phyloP scores from a whole-genome alignment of 2,113 vertebrate species.

The Circaetus gallicus region DNA sequence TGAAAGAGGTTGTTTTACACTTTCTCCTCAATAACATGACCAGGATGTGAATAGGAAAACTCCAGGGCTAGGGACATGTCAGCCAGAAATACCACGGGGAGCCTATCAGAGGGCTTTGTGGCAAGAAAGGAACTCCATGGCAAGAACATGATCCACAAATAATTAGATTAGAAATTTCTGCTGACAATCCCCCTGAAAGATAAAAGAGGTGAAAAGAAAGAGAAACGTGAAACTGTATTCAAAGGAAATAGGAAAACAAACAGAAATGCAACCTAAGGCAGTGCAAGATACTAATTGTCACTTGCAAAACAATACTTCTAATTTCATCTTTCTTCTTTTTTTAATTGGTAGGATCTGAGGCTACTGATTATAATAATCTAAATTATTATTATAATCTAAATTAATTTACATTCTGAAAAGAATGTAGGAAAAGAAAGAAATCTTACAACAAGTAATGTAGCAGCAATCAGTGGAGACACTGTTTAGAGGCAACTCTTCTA shows the following conservation, averaged over 20 bases:
- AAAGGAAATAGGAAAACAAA: slow-evolving; percentile 30
- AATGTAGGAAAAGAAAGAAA: background rate
- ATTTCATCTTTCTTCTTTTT: background rate
- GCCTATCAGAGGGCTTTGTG: background rate
- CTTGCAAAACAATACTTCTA: background rate
- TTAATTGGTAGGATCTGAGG: background rate
- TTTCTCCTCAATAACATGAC: background rate
- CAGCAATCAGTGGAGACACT: background rate
- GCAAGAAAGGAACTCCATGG: background rate
- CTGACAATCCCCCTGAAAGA: background rate
- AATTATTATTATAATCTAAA: background rate
- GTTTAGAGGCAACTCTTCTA: background rate
- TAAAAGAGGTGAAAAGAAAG: slow-evolving; percentile 6
- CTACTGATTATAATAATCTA: background rate
- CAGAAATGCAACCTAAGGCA: slow-evolving; percentile 24
- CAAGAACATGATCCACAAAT: background rate
- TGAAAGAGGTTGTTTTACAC: background rate
- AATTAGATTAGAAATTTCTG: slow-evolving; percentile 32
- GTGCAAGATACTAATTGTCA: background rate
- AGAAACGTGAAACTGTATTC: background rate
- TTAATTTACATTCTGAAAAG: background rate
- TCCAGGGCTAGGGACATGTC: background rate
- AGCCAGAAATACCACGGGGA: background rate
- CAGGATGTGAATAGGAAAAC: background rate
- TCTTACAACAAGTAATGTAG: background rate